Evolutionary conservation across 2,888 invertebrate species (phyloP).

Genomic region (Lochmaea crataegi): DNA sequence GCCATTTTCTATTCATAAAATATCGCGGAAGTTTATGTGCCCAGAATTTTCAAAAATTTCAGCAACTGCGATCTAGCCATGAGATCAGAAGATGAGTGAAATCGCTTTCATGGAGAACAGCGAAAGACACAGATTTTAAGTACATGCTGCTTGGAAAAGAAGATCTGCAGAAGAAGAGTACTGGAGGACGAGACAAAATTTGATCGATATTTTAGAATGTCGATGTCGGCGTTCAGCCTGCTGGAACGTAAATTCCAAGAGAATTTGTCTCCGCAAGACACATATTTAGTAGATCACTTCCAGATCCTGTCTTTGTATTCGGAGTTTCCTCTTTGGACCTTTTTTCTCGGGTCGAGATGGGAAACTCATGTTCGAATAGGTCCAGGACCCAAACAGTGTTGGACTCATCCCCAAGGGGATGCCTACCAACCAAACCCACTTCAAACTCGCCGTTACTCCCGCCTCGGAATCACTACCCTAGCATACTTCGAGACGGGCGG

Average conservation of each 20-base stretch:
- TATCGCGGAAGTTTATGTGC: slow-evolving; percentile 15
- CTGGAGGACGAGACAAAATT: slow-evolving; percentile 25
- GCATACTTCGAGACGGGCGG: too few relatives aligned
- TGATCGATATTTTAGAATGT: slow-evolving; percentile 22
- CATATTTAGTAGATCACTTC: not conserved
- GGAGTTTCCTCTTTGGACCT: too few relatives aligned
- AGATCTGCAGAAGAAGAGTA: slow-evolving; percentile 19
- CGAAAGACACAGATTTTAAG: not conserved
- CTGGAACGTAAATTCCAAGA: not conserved
- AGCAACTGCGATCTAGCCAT: slow-evolving; percentile 24
- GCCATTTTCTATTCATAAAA: too few relatives aligned
- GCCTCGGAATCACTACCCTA: too few relatives aligned
- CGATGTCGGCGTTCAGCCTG: slow-evolving; percentile 14
- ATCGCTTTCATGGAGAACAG: slow-evolving; percentile 5
- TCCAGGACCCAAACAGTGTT: too few relatives aligned
- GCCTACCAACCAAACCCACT: too few relatives aligned
- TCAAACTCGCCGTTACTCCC: too few relatives aligned
- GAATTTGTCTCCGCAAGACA: not conserved
- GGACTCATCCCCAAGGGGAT: too few relatives aligned
- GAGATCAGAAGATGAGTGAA: slow-evolving; percentile 11
- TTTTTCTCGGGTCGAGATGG: too few relatives aligned
- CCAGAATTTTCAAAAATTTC: slow-evolving; percentile 23
- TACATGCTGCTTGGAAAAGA: slow-evolving; percentile 27
- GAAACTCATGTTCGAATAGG: too few relatives aligned
- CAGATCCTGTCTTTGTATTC: not conserved